Percentiles rank a stretch among this genome's conserved stretches.
Conservation (phyloP, 2,888 invertebrate species). For the Actias luna region DNA sequence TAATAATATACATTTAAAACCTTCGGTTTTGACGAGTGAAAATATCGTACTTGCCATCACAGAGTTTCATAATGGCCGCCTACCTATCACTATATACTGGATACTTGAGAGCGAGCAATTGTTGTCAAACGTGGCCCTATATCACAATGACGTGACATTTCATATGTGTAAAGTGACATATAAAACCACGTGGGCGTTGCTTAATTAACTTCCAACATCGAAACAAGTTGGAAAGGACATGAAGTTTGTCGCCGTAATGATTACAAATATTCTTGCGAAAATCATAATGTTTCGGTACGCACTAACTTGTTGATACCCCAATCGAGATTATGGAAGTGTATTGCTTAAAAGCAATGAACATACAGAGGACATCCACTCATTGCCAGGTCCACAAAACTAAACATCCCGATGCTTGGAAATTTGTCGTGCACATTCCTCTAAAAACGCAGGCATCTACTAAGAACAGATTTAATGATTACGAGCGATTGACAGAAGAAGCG, state of each 20-base stretch:
- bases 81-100: not conserved
- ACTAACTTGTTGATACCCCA: slow-evolving; percentile 19
- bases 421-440: no score
- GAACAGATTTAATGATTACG: no score
- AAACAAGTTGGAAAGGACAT: slow-evolving; percentile 7
- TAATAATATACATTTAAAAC: no score
- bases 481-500: no score
- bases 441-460: no score
- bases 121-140: not conserved
- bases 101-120: not conserved
- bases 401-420: no score
- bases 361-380: no score
- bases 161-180: not conserved
- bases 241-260: not conserved
- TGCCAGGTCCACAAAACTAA: no score
- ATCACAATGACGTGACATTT: not conserved
- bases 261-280: slow-evolving; percentile 32
- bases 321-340: slow-evolving; percentile 28
- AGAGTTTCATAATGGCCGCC: not conserved
- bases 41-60: not conserved
- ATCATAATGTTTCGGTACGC: slow-evolving; percentile 22
- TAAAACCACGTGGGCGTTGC: not conserved
- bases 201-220: slow-evolving; percentile 5
- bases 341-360: not conserved
- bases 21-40: no score